Evolutionary conservation across 1,140 invertebrate species (phyloP), one percentile per base, ranked within the genome.

Genomic region (Colletes gigas): DNA sequence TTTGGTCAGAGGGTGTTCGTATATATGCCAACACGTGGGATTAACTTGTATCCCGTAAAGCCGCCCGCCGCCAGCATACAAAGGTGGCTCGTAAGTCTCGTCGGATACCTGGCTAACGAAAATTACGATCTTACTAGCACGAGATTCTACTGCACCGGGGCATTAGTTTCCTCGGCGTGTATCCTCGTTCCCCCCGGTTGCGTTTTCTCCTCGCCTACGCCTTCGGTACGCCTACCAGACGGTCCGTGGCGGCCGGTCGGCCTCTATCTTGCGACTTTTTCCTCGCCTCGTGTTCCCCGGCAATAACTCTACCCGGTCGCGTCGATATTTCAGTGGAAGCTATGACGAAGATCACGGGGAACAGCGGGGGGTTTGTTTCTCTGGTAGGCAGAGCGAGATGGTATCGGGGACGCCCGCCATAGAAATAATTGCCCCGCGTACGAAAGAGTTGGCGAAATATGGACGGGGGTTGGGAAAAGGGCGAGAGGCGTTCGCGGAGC

Each of bases 41-140:
- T 93, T 92, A 93, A 91, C 91, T 92, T 91, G 91, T 92, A 91
- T 80, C 85, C 82, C 74, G 87, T 88, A 88, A 90, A 91, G 81
- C 82, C 87, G 81, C 71, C 84, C 83, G 84, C 83, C 88, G 86
- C 84, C 84, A 84, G 82, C 83, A 87, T 91, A 91, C 90, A 90
- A 89, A 89, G 83, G 86, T 82, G 66, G 83, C 65, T 88, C 88
- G 80, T 92, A 91, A 92, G 88, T 92, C 90, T 89, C 85, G 9
- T 57, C 86, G 89, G 90, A 90, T 91, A 89, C 88, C 88, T 89
- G 88, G 86, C 90, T 83, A 86, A 88, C 86, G 84, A 88, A 84
- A 93, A 89, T 90, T 92, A 92, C 88, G 92, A 91, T 89, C 88
- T 89, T 88, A 89, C 85, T 89, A 88, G 88, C 88, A 86, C 79